Percentiles rank a stretch among this genome's conserved stretches.
Evolutionary conservation across 2,888 invertebrate genomes (phyloP).

Genomic region (Ophion ellenae): DNA sequence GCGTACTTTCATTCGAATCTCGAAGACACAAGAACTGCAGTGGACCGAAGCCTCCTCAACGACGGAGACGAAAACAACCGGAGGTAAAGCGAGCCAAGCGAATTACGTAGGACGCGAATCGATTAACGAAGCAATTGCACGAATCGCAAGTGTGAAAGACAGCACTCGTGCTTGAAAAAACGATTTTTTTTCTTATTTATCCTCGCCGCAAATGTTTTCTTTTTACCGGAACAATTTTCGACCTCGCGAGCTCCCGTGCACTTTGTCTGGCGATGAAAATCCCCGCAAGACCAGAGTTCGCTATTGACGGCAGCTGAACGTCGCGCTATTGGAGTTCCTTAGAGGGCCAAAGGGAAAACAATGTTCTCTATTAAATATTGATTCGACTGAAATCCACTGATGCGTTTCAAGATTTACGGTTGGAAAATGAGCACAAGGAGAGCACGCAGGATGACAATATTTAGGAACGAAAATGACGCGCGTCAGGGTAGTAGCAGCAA

Average conservation of each 20-base stretch:
- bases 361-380: not conserved
- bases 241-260: not conserved
- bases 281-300: not conserved
- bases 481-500: slow-evolving; percentile 53
- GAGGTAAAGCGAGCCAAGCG: not conserved
- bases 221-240: not conserved
- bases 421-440: slow-evolving; percentile 5
- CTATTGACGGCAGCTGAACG: not conserved
- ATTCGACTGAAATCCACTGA: slow-evolving; percentile 6
- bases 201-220: not conserved
- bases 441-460: slow-evolving; percentile 26
- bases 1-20: not conserved
- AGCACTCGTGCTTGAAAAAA: not conserved
- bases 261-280: not conserved
- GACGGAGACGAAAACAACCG: not conserved
- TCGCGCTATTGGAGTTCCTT: not conserved
- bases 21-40: not conserved
- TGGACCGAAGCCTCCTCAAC: not conserved
- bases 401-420: not conserved
- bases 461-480: slow-evolving; percentile 39
- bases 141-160: not conserved
- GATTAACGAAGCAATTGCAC: not conserved
- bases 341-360: not conserved
- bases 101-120: not conserved
- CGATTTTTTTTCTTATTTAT: not conserved